Evolutionary conservation across 1,140 invertebrate genomes (phyloP).

Genomic region (Dolichoris vasculosae): DNA sequence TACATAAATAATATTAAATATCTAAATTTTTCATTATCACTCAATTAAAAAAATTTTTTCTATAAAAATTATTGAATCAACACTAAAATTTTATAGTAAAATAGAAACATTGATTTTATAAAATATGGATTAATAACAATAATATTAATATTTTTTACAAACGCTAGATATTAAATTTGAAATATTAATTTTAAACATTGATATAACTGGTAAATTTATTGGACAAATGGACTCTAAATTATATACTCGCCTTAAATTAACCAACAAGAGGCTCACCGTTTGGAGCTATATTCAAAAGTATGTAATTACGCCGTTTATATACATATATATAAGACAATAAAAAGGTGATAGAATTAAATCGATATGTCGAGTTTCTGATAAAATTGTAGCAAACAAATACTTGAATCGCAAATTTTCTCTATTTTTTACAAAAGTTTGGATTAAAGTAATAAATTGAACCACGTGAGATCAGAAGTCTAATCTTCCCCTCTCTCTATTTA

Average conservation of each 20-base stretch:
- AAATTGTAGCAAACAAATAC: slow-evolving; percentile 35
- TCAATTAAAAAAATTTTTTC: too few relatives aligned
- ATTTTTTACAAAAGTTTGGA: neutral
- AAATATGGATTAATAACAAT: too few relatives aligned
- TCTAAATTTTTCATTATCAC: too few relatives aligned
- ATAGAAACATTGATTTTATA: too few relatives aligned
- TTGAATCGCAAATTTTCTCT: slow-evolving; percentile 21
- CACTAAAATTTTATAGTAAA: too few relatives aligned
- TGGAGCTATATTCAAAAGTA: neutral
- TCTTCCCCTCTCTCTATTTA: neutral
- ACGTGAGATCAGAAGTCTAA: neutral
- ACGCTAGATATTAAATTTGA: too few relatives aligned
- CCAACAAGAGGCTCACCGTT: neutral
- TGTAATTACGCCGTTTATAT: slow-evolving; percentile 32
- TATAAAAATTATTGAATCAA: too few relatives aligned
- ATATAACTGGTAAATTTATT: slow-evolving; percentile 49
- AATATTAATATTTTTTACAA: too few relatives aligned
- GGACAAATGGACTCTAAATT: slow-evolving; percentile 3
- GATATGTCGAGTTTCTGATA: neutral
- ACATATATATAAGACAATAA: neutral
- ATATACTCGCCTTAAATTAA: neutral
- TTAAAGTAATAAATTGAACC: neutral
- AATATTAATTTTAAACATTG: too few relatives aligned
- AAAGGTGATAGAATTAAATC: slow-evolving; percentile 19
- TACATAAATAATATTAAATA: too few relatives aligned